These are phyloP conservation scores for Cirrhinus mrigala DNA, from an alignment of 2,797 vertebrate genomes.

Conservation along the genomic window DNA sequence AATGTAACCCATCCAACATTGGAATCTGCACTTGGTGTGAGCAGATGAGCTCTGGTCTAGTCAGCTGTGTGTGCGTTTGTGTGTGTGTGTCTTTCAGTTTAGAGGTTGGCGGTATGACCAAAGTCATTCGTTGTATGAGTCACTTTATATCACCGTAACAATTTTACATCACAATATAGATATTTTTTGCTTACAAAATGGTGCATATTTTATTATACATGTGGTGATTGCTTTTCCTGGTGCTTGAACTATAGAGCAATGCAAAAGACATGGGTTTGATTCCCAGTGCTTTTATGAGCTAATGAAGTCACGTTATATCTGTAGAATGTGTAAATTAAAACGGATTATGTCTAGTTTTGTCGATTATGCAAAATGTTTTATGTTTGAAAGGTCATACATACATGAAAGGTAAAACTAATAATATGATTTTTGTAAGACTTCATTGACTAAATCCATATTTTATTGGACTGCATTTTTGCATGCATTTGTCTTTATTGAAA, in stretches of 20 bases:
- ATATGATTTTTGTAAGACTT: background rate
- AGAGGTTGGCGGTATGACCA: constrained; percentile 67
- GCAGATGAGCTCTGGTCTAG: constrained; percentile 60
- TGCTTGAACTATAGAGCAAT: background rate
- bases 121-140: constrained; percentile 61
- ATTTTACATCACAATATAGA: background rate
- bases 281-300: too few relatives aligned
- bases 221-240: background rate
- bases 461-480: background rate
- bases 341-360: too few relatives aligned
- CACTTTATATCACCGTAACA: background rate
- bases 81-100: constrained; percentile 69
- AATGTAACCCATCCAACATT: constrained; percentile 31
- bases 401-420: background rate
- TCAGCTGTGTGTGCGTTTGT: constrained; percentile 71
- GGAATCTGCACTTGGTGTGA: constrained; percentile 50
- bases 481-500: background rate
- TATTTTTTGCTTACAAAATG: background rate
- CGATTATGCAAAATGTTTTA: background rate
- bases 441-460: background rate
- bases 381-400: background rate
- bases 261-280: background rate
- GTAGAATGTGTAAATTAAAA: background rate
- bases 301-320: background rate
- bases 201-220: background rate